Conservation (phyloP, 2,113 vertebrate genomes). For the Rana temporaria region DNA sequence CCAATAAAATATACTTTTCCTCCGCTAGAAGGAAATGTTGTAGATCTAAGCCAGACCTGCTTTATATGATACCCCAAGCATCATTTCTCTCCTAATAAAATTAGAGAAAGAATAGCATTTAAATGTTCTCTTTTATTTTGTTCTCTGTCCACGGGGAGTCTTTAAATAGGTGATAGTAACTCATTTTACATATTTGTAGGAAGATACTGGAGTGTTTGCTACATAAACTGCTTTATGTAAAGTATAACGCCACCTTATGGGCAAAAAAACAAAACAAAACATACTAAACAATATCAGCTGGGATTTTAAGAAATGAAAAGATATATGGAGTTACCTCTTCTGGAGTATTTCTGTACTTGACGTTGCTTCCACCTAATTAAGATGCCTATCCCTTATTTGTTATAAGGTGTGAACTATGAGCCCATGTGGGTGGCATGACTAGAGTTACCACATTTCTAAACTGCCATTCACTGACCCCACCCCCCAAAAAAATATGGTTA, state of each 20-base stretch:
- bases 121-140: conserved; percentile 30
- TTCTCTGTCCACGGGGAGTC: conserved; percentile 36
- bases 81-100: conserved; percentile 54
- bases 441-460: too few relatives aligned
- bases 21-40: conserved; percentile 44
- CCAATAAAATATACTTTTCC: conserved; percentile 51
- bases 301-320: not conserved
- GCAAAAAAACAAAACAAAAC: not conserved
- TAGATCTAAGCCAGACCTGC: conserved; percentile 43
- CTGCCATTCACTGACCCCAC: too few relatives aligned
- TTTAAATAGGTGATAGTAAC: conserved; percentile 26
- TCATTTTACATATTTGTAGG: conserved; percentile 42
- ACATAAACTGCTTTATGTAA: conserved; percentile 57
- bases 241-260: conserved; percentile 58
- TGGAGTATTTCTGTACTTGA: too few relatives aligned
- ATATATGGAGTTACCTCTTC: too few relatives aligned
- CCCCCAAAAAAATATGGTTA: too few relatives aligned
- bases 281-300: not conserved
- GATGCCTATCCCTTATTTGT: too few relatives aligned
- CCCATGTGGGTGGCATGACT: too few relatives aligned
- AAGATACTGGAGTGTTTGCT: conserved; percentile 10
- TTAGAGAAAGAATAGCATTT: conserved; percentile 43
- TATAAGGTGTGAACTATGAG: too few relatives aligned
- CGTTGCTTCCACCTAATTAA: too few relatives aligned
- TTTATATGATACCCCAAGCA: conserved; percentile 41